phyloP scores from a whole-genome alignment of 2,888 invertebrate genomes.

The Malthinus flaveolus region DNA sequence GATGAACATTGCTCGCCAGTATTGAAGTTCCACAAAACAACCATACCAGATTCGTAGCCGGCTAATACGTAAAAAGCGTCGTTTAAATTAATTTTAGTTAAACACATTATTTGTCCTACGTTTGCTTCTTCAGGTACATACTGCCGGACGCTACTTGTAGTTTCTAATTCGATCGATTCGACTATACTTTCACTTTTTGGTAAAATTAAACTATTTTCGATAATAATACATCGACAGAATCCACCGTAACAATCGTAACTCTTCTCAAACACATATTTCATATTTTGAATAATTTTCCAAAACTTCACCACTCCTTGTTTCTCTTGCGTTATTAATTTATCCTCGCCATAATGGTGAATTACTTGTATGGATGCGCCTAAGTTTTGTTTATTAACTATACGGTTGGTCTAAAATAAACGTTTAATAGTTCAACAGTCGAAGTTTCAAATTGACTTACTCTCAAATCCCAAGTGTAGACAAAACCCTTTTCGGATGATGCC shows the following conservation, averaged over 20 bases:
- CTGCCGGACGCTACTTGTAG: constrained; percentile 45
- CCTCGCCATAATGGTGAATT: constrained; percentile 62
- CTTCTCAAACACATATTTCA: constrained; percentile 63
- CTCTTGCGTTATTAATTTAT: constrained; percentile 72
- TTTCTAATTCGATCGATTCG: constrained; percentile 55
- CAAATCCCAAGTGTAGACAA: constrained; percentile 78
- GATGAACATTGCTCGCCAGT: constrained; percentile 62
- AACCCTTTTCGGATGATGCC: constrained; percentile 75
- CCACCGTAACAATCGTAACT: constrained; percentile 66
- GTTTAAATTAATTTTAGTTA: constrained; percentile 57
- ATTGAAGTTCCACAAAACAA: constrained; percentile 72
- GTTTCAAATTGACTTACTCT: constrained; percentile 59
- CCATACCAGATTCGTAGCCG: constrained; percentile 75
- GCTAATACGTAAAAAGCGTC: constrained; percentile 64
- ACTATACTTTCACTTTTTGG: constrained; percentile 65
- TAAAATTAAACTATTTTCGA: constrained; percentile 65
- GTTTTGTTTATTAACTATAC: constrained; percentile 67
- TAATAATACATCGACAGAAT: constrained; percentile 70
- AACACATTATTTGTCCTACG: constrained; percentile 56
- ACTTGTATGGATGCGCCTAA: constrained; percentile 68
- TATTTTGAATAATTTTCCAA: constrained; percentile 63
- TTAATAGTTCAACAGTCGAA: not conserved
- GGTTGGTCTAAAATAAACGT: constrained; percentile 65
- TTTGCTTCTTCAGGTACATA: no score
- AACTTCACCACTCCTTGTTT: constrained; percentile 72